Conservation (phyloP, 2,797 vertebrate species). For the Sebastes alutus region DNA sequence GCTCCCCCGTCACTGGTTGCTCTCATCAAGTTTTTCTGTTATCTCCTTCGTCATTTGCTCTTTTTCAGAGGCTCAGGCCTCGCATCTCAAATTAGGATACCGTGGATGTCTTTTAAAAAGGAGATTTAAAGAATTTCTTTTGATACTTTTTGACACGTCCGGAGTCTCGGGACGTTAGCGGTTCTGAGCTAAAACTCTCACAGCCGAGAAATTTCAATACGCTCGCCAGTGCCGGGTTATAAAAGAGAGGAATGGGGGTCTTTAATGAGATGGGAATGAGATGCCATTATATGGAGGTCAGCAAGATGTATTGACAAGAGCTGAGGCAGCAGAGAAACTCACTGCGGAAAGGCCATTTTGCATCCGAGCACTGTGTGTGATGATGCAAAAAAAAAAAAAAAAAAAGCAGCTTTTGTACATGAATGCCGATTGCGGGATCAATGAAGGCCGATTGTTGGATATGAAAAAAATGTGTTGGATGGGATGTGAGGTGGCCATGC, state of each 20-base stretch:
- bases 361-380: background rate
- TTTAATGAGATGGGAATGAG: conserved; percentile 44
- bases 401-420: conserved; percentile 9
- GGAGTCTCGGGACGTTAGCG: background rate
- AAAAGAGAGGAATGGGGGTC: conserved; percentile 32
- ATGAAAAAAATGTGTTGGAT: background rate
- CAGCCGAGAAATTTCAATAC: background rate
- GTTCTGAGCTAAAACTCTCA: background rate
- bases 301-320: conserved; percentile 42
- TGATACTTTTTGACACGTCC: background rate
- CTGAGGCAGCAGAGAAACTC: conserved; percentile 19
- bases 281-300: conserved; percentile 34
- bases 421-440: conserved; percentile 20
- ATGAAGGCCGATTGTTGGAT: conserved; percentile 3
- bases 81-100: conserved; percentile 18
- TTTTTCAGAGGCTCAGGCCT: conserved; percentile 9
- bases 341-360: conserved; percentile 10
- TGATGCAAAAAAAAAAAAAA: background rate
- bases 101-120: background rate
- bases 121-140: background rate
- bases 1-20: conserved; percentile 12
- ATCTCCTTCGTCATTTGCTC: conserved; percentile 20
- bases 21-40: conserved; percentile 19
- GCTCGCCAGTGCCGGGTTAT: background rate
- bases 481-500: background rate